Percentiles rank a stretch among this genome's conserved stretches.
phyloP scores from a whole-genome alignment of 2,888 invertebrate genomes.

The Limnephilus marmoratus region DNA sequence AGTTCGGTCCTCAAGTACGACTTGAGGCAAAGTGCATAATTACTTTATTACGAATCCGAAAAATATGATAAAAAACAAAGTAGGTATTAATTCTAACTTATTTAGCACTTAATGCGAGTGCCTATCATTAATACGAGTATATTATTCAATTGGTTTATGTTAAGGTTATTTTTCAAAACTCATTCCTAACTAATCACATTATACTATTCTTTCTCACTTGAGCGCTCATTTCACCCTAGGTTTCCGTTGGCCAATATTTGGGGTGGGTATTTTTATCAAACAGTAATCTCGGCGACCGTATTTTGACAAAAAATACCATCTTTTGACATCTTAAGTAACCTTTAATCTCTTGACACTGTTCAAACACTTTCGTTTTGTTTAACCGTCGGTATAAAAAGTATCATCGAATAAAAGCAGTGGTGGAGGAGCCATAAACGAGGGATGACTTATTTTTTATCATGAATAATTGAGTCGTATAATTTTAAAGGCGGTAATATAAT shows the following conservation, averaged over 20 bases:
- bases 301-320: constrained; percentile 35
- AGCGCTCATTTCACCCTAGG: constrained; percentile 5
- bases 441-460: neutral
- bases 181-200: neutral
- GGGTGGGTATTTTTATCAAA: constrained; percentile 18
- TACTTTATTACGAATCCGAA: too few relatives aligned
- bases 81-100: too few relatives aligned
- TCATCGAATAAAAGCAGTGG: neutral
- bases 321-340: constrained; percentile 52
- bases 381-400: constrained; percentile 33
- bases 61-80: too few relatives aligned
- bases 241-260: neutral
- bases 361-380: constrained; percentile 51
- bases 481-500: too few relatives aligned
- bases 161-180: neutral
- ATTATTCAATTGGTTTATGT: too few relatives aligned
- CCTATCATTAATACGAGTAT: too few relatives aligned
- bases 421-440: neutral
- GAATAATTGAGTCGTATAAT: too few relatives aligned
- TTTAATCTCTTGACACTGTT: constrained; percentile 53
- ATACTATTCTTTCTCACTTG: neutral
- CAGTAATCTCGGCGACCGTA: constrained; percentile 13
- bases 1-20: too few relatives aligned
- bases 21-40: too few relatives aligned
- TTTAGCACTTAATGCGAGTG: too few relatives aligned